Conservation (phyloP, 1,140 invertebrate genomes). For the Drosophila arawakana region DNA sequence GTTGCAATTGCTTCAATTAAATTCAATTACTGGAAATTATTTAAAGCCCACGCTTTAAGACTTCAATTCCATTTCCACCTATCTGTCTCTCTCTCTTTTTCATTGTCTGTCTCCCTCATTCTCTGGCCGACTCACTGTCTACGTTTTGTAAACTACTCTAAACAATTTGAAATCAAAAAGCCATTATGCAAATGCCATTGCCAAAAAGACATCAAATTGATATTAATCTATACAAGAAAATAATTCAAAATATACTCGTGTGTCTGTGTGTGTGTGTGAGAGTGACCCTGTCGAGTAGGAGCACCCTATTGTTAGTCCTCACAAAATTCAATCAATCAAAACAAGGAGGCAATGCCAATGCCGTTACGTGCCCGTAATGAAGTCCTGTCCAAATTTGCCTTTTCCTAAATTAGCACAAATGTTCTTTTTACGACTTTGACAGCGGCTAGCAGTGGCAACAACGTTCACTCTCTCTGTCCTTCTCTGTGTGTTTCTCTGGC, state of each 20-base stretch:
- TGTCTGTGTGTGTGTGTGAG: slow-evolving; percentile 19
- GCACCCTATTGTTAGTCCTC: slow-evolving; percentile 23
- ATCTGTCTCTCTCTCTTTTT: neutral
- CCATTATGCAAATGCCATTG: slow-evolving; percentile 69
- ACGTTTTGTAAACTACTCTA: slow-evolving; percentile 9
- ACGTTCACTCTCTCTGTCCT: neutral
- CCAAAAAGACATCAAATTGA: slow-evolving; percentile 70
- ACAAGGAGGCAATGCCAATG: slow-evolving; percentile 72
- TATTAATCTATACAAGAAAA: slow-evolving; percentile 67
- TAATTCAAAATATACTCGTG: slow-evolving; percentile 57
- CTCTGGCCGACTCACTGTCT: too few species aligned
- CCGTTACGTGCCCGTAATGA: slow-evolving; percentile 79
- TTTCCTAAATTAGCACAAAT: slow-evolving; percentile 83
- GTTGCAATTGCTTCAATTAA: slow-evolving; percentile 34
- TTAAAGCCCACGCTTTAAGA: slow-evolving; percentile 5
- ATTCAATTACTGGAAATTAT: slow-evolving; percentile 26
- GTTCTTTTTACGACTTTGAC: slow-evolving; percentile 79
- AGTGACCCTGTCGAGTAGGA: slow-evolving; percentile 7
- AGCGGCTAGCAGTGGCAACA: slow-evolving; percentile 37
- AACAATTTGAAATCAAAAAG: slow-evolving; percentile 60
- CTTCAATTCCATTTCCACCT: slow-evolving; percentile 1
- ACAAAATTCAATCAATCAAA: slow-evolving; percentile 82
- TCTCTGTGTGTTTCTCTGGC: neutral
- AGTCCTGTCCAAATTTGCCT: slow-evolving; percentile 82
- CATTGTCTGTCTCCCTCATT: neutral